phyloP scores from a whole-genome alignment of 2,888 invertebrate species.

The Carpatolechia fugitivella region DNA sequence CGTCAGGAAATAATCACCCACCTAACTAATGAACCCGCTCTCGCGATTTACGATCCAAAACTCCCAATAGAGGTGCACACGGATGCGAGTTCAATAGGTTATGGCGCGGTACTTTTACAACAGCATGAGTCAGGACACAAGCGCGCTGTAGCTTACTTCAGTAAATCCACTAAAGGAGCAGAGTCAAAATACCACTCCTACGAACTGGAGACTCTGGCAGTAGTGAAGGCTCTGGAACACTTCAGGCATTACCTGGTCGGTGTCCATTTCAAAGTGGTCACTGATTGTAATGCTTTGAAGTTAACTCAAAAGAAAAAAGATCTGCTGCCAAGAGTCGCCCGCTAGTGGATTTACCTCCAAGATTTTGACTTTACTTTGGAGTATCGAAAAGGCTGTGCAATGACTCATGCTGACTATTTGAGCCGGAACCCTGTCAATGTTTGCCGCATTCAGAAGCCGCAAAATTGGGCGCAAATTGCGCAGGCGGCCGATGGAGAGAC shows the following conservation, averaged over 20 bases:
- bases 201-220: constrained; percentile 25
- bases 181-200: constrained; percentile 24
- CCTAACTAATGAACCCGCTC: constrained; percentile 19
- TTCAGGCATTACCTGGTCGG: constrained; percentile 23
- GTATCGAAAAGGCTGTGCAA: constrained; percentile 22
- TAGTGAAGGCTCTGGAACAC: constrained; percentile 24
- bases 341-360: constrained; percentile 40
- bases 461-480: constrained; percentile 24
- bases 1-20: constrained; percentile 17
- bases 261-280: constrained; percentile 24
- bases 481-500: constrained; percentile 21
- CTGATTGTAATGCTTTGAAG: constrained; percentile 39
- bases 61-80: constrained; percentile 21
- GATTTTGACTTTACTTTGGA: constrained; percentile 25
- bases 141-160: constrained; percentile 21
- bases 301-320: constrained; percentile 33
- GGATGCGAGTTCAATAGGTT: constrained; percentile 21
- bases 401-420: constrained; percentile 9
- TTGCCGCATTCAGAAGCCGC: constrained; percentile 11
- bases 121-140: constrained; percentile 1
- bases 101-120: constrained; percentile 17
- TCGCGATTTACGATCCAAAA: constrained; percentile 20
- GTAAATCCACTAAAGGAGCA: constrained; percentile 23
- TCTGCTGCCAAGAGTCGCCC: constrained; percentile 31
- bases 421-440: constrained; percentile 11